Evolutionary conservation across 37 sponge, comb jelly and placozoan species (phyloP), one percentile per base, ranked within the genome.

Genomic region (Beroe forskalii): DNA sequence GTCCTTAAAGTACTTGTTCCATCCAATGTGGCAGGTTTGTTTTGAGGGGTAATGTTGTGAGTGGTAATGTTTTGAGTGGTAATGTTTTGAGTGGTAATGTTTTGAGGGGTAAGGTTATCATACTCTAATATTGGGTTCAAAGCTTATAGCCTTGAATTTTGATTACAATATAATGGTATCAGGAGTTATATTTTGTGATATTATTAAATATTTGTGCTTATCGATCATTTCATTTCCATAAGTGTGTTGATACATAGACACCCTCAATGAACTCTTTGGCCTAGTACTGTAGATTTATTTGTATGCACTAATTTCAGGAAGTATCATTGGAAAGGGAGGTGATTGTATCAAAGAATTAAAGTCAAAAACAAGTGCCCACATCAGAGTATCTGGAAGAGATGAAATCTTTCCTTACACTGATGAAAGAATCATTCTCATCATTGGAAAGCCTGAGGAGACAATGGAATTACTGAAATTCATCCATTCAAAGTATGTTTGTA

Each of bases 321-420:
- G 31, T 25, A 80, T 80, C 1, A 80, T 80, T 80, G 86, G 86
- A n/a, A 80, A 80, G 27, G 86, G 86, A 28, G 86, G 86, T 0
- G 86, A 80, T 6, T 12, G 40, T 6, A 80, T 80, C n/a, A 80
- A 80, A 80, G 86, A 80, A 8, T 24, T 80, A 0, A 80, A 80
- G 42, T 44, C 44, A n/a, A 80, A 80, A 80, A 44, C 4, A 0
- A 43, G 17, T 44, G 86, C 86, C 27, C 24, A 23, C 14, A 38
- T 80, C n/a, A 80, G 86, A 42, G 86, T 80, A 38, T 80, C 86
- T 43, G 27, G 40, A 8, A 35, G 86, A 24, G 86, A 80, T 22
- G 86, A 80, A 38, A 41, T 80, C 4, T 80, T 80, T 31, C 86
- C 86, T 48, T 80, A 33, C 42, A 44, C 86, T 80, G 86, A 80